Percentiles rank a stretch among this genome's conserved stretches.
These are phyloP conservation scores for Cenopis cana DNA, from an alignment of 2,888 invertebrate species.

Conservation along the genomic window DNA sequence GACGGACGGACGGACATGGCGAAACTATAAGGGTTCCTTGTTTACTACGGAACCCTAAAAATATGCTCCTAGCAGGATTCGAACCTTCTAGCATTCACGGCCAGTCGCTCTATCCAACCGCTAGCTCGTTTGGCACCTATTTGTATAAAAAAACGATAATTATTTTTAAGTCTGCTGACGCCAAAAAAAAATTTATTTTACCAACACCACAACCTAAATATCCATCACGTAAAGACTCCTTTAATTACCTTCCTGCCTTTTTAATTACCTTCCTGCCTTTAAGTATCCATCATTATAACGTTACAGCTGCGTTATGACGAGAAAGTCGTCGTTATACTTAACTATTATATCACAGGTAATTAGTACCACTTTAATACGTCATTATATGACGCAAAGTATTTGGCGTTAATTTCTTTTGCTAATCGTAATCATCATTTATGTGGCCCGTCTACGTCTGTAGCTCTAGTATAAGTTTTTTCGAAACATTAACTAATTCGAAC, in stretches of 20 bases:
- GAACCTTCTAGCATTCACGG: no score
- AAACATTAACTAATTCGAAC: no score
- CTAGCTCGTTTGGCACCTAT: no score
- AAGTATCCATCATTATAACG: constrained; percentile 14
- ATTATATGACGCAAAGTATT: not conserved
- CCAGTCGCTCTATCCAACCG: no score
- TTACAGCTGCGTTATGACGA: constrained; percentile 32
- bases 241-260: constrained; percentile 12
- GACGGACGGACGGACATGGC: no score
- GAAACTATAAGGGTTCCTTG: no score
- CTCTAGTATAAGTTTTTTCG: no score
- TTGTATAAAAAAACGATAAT: no score
- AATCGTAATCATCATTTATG: not conserved
- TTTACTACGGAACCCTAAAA: no score
- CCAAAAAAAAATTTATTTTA: not conserved
- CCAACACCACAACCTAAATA: constrained; percentile 3
- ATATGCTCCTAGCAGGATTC: no score
- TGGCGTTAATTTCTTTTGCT: not conserved
- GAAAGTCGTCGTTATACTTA: constrained; percentile 26
- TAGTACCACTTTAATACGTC: not conserved
- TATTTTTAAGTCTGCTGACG: no score
- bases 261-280: constrained; percentile 16
- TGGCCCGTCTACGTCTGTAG: no score
- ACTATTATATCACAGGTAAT: constrained; percentile 31
- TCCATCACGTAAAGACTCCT: constrained; percentile 3